These are phyloP conservation scores for Charaxes varanes DNA, from an alignment of 1,140 invertebrate genomes.

Conservation along the genomic window DNA sequence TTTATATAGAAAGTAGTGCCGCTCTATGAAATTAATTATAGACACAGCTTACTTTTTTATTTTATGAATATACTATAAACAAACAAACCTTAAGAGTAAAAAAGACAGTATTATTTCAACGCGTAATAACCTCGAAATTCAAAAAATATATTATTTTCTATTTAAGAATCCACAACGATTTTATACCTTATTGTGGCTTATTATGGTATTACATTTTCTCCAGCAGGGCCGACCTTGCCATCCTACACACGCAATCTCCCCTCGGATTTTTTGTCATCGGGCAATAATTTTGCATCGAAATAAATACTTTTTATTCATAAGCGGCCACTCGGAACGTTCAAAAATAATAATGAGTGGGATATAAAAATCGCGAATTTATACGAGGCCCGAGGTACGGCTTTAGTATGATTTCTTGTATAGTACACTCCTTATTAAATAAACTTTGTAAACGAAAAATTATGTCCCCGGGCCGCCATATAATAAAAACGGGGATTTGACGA, in stretches of 20 bases:
- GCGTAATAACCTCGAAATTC: too few species aligned
- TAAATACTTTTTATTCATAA: constrained; percentile 64
- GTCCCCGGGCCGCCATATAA: constrained; percentile 44
- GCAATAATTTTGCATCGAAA: constrained; percentile 64
- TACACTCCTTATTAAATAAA: constrained; percentile 63
- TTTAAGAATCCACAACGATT: background rate
- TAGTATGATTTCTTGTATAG: constrained; percentile 59
- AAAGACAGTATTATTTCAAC: too few species aligned
- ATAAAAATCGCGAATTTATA: constrained; percentile 68
- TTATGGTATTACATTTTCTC: constrained; percentile 6
- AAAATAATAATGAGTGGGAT: constrained; percentile 63
- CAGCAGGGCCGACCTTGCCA: constrained; percentile 1
- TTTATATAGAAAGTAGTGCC: too few species aligned
- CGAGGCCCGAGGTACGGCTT: constrained; percentile 22
- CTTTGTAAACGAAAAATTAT: constrained; percentile 65
- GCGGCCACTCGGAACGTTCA: constrained; percentile 42
- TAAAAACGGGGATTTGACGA: constrained; percentile 71
- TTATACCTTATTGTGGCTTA: background rate
- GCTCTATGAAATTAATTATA: too few species aligned
- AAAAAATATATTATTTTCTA: background rate
- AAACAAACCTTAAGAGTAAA: too few species aligned
- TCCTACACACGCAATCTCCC: constrained; percentile 3
- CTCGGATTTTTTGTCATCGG: constrained; percentile 30
- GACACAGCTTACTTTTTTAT: too few species aligned
- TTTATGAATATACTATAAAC: too few species aligned